Conservation (phyloP, 2,888 invertebrate species). For the Zaprionus lineosus region DNA sequence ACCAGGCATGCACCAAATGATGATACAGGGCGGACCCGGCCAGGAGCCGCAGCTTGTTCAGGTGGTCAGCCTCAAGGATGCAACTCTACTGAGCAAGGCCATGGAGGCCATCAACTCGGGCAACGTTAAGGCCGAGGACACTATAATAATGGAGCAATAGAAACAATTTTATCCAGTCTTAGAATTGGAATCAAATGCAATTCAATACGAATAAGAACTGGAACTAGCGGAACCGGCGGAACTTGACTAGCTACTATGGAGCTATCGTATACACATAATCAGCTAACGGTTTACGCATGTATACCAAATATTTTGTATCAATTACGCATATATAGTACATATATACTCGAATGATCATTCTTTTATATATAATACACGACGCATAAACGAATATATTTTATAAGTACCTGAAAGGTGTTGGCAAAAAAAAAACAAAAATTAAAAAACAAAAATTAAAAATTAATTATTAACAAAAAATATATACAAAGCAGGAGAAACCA, state of each 20-base stretch:
- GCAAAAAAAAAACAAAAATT: slow-evolving; percentile 27
- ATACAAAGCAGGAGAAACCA: no score
- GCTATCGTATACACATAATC: no score
- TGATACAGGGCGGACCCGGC: slow-evolving; percentile 88
- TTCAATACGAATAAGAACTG: no score
- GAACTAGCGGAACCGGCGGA: no score
- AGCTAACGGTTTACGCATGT: background rate
- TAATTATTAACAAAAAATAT: background rate
- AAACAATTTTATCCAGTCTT: no score
- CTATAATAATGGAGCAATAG: slow-evolving; percentile 83
- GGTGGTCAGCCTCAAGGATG: slow-evolving; percentile 93
- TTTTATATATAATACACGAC: slow-evolving; percentile 13
- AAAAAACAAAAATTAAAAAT: background rate
- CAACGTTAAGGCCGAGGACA: slow-evolving; percentile 89
- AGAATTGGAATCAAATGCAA: no score
- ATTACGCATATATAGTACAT: background rate
- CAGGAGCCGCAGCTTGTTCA: slow-evolving; percentile 91
- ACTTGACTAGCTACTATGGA: no score
- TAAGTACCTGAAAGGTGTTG: slow-evolving; percentile 64
- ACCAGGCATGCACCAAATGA: slow-evolving; percentile 91
- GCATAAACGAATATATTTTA: slow-evolving; percentile 51
- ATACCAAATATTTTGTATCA: slow-evolving; percentile 21
- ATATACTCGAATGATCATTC: slow-evolving; percentile 5
- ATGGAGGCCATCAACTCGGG: slow-evolving; percentile 86
- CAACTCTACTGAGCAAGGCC: slow-evolving; percentile 90